phyloP scores from a whole-genome alignment of 2,797 vertebrate genomes.

The Nyctibius grandis region DNA sequence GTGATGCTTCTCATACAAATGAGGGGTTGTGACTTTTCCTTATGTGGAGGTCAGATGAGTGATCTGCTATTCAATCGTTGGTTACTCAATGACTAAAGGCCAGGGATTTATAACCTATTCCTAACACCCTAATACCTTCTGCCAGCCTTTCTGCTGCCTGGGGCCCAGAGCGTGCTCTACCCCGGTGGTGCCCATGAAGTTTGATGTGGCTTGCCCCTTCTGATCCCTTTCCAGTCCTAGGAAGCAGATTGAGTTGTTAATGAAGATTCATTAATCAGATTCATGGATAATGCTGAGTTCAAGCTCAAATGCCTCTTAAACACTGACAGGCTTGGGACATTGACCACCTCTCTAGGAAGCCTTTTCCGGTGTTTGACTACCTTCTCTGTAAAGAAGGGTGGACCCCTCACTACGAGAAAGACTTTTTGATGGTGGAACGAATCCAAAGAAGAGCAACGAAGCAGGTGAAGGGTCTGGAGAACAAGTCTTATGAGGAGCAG shows the following conservation, averaged over 20 bases:
- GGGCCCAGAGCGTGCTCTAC: background rate
- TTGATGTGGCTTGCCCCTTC: background rate
- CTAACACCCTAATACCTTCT: background rate
- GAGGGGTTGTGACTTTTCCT: background rate
- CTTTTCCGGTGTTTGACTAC: background rate
- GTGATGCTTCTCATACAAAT: background rate
- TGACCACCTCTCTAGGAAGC: background rate
- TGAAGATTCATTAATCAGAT: background rate
- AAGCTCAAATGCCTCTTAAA: background rate
- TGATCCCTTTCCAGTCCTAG: background rate
- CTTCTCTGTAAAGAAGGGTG: background rate
- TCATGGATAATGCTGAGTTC: background rate
- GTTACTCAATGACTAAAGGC: slow-evolving; percentile 5
- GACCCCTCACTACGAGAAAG: background rate
- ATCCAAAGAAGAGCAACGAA: background rate
- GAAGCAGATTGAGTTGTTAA: background rate
- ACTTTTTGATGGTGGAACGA: background rate
- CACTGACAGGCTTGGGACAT: background rate
- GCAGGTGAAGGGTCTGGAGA: background rate
- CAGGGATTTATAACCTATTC: background rate
- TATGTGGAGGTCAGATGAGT: background rate
- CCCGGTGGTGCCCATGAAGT: background rate
- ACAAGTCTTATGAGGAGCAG: background rate
- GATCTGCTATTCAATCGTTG: background rate
- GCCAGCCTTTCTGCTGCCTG: background rate